Conservation (phyloP, 2,113 vertebrate species). For the Naja naja region DNA sequence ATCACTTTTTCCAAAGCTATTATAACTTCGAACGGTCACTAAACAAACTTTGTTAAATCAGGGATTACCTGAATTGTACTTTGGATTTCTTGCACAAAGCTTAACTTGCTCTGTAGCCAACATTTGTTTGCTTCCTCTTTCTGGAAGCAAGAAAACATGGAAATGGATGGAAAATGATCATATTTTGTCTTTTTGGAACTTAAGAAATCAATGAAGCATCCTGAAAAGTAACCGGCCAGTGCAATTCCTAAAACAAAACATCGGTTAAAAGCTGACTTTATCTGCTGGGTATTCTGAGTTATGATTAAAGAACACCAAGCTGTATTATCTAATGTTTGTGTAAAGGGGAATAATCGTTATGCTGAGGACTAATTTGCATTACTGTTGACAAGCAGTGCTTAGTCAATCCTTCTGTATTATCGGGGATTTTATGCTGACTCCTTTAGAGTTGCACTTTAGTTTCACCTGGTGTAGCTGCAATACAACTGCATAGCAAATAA, state of each 20-base stretch:
- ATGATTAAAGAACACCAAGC: neutral
- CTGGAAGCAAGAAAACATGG: neutral
- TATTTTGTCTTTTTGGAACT: neutral
- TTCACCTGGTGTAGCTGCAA: conserved; percentile 24
- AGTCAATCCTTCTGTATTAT: conserved; percentile 52
- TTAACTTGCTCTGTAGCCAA: conserved; percentile 16
- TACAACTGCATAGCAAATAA: neutral
- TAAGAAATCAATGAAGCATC: neutral
- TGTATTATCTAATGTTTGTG: conserved; percentile 6
- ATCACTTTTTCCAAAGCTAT: neutral
- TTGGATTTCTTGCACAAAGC: conserved; percentile 33
- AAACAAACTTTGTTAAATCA: neutral
- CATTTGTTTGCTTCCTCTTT: neutral
- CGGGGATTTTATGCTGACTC: conserved; percentile 54
- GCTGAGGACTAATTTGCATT: conserved; percentile 42
- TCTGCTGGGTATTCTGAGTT: neutral
- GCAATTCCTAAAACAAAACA: neutral
- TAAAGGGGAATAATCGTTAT: conserved; percentile 24
- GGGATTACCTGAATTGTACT: neutral
- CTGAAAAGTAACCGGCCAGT: neutral
- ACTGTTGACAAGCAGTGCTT: conserved; percentile 46
- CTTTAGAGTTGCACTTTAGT: conserved; percentile 53
- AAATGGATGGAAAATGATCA: neutral
- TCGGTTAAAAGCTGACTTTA: neutral
- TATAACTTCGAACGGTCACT: neutral